Percentiles rank a stretch among this genome's conserved stretches.
Conservation (phyloP, 2,797 vertebrate species). For the Sebastes umbrosus region DNA sequence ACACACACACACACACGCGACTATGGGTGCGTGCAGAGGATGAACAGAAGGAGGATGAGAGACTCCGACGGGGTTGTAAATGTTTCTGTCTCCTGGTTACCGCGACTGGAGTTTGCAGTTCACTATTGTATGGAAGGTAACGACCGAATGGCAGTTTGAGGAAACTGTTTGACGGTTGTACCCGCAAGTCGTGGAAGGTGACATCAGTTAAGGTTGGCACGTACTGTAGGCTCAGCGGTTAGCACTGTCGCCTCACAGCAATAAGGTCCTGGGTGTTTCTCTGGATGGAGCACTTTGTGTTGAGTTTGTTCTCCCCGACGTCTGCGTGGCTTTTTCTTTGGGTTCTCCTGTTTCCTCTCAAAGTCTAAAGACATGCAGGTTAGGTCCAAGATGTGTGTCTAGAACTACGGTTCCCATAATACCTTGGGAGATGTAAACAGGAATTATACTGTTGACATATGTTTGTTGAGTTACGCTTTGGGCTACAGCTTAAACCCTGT, state of each 20-base stretch:
- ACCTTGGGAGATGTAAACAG: background rate
- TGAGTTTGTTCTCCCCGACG: background rate
- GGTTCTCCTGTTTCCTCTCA: background rate
- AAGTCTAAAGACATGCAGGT: background rate
- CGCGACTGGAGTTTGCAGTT: constrained; percentile 1
- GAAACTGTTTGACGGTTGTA: constrained; percentile 5
- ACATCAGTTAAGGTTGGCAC: constrained; percentile 36
- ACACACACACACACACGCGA: background rate
- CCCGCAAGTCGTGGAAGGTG: constrained; percentile 16
- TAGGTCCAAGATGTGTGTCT: no score
- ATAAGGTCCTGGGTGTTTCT: constrained; percentile 28
- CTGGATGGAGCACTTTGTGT: constrained; percentile 10
- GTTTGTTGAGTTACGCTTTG: background rate
- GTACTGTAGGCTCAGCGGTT: constrained; percentile 1
- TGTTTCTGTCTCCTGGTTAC: constrained; percentile 52
- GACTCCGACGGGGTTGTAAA: constrained; percentile 9
- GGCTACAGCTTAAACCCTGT: background rate
- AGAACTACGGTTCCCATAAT: background rate
- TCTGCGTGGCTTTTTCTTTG: background rate
- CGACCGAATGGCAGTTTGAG: constrained; percentile 9
- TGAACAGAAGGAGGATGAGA: constrained; percentile 25
- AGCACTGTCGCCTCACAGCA: constrained; percentile 14
- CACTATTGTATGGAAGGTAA: background rate
- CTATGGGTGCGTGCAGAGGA: constrained; percentile 6
- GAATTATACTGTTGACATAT: background rate